These are phyloP conservation scores for Parnassius mnemosyne DNA, from an alignment of 2,888 invertebrate species.

Conservation along the genomic window DNA sequence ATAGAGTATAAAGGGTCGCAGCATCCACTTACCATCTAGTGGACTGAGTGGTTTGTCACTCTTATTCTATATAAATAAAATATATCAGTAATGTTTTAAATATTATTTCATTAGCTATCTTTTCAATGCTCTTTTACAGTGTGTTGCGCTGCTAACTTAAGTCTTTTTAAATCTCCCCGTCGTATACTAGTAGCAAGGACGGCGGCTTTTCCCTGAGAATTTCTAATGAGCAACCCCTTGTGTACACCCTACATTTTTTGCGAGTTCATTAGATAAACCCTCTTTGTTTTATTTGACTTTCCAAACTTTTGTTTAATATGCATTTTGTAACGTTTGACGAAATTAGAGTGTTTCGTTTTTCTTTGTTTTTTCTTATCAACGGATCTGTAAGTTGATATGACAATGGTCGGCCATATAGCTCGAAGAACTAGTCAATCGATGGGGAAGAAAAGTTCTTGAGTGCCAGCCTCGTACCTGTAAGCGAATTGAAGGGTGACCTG, in stretches of 20 bases:
- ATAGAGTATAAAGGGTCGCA: no score
- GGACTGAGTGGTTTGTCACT: no score
- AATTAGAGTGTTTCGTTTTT: constrained; percentile 5
- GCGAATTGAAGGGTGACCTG: no score
- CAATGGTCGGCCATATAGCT: no score
- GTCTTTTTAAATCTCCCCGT: constrained; percentile 41
- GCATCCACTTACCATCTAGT: no score
- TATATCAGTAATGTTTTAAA: background rate
- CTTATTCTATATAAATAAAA: no score
- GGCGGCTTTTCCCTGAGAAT: constrained; percentile 56
- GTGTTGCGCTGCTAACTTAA: constrained; percentile 41
- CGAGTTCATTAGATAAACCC: constrained; percentile 67
- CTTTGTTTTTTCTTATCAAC: constrained; percentile 25
- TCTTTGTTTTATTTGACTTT: constrained; percentile 64
- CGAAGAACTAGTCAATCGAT: no score
- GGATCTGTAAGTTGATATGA: no score
- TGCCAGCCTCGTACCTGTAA: no score
- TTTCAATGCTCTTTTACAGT: constrained; percentile 26
- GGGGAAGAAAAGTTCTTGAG: no score
- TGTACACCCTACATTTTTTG: constrained; percentile 58
- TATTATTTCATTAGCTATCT: constrained; percentile 36
- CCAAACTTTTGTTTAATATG: constrained; percentile 46
- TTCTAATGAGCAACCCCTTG: constrained; percentile 63
- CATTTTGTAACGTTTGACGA: constrained; percentile 44
- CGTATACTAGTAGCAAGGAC: constrained; percentile 16